Base-by-base conservation (phyloP, 1,140 invertebrate species). In the Metaphire vulgaris region DNA sequence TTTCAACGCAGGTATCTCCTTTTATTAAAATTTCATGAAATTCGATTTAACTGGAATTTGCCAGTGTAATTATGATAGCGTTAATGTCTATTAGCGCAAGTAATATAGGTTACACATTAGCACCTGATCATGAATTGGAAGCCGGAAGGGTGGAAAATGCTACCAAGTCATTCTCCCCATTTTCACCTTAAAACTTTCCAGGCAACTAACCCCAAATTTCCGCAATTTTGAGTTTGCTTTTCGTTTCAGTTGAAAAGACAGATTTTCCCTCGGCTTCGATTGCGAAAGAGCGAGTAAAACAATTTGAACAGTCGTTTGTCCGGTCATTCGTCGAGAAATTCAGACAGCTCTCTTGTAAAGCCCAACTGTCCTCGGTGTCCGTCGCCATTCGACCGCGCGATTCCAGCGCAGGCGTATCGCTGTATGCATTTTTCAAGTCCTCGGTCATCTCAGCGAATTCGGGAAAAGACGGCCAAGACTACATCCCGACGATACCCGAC, bases 181-280 rank as follows among this genome's bases (percentile, higher is more conserved):
- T 56, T 56, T 56, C 41, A 56, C 6, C 6, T 56, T 56, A 21
- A 12, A 56, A 21, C 21, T 56, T 12, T 56, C 6, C 41, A 56
- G 21, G 6, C 41, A 56, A 56, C 21, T 6, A 6, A 6, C 41
- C 41, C 21, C 21, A 6, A 6, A 56, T 56, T n/a, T n/a, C n/a
- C n/a, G n/a, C n/a, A n/a, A n/a, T n/a, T n/a, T n/a, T n/a, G n/a
- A n/a, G n/a, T n/a, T n/a, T n/a, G n/a, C n/a, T n/a, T n/a, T n/a
- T n/a, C n/a, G 41, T 56, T 56, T 56, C 41, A 56, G 41, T 56
- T 56, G 41, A 6, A 12, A 29, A 30, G 15, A 29, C 16, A 32
- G 75, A 76, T 41, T 76, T 76, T 56, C 75, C 75, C 28, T 33
- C 31, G 16, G 56, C 75, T 2, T 33, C 21, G n/a, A 28, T 29